Evolutionary conservation across 2,113 vertebrate genomes (phyloP), one percentile per base, ranked within the genome.

Genomic region (Trichomycterus rosablanca): DNA sequence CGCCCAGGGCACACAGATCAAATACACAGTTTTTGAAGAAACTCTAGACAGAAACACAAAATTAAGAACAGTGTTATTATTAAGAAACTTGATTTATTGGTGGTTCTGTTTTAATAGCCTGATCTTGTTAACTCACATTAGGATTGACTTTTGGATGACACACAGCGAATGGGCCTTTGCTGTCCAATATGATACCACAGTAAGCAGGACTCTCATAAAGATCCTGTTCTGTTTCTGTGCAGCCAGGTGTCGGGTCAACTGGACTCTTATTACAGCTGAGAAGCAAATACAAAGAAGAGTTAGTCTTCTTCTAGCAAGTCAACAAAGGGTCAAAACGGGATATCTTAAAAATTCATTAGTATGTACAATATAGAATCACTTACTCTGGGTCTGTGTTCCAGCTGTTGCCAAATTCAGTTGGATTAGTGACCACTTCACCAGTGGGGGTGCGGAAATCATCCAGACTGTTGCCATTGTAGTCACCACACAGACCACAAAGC

Each of bases 401-500:
- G 74, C 87, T 88, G 78, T 87, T 67, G 40, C 86, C 87, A 72
- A 89, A 89, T 0, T 85, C 79, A 39, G 77, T 81, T 5, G 72
- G 59, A 24, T 35, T 68, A 42, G 5, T 66, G 37, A 82, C 77
- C 52, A 83, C 61, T 4, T 64, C 68, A 40, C 87, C 86, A 46
- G 76, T 58, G 1, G 87, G 83, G 15, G 79, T 84, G 19, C 79
- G 78, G 80, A 88, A 87, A 61, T 89, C 87, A 46, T 89, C 78
- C 15, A 74, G 69, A n/a, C 72, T 1, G 18, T 84, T 42, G 61
- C 64, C 72, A 39, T 89, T 71, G 37, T 89, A 89, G 55, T 89
- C 77, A 28, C 85, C 87, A 71, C 85, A 88, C 68, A 89, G 73
- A 15, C 87, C 86, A 73, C 86, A 89, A 19, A 87, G 68, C 30